Base-by-base conservation (phyloP, 2,113 vertebrate genomes). In the Daboia siamensis region DNA sequence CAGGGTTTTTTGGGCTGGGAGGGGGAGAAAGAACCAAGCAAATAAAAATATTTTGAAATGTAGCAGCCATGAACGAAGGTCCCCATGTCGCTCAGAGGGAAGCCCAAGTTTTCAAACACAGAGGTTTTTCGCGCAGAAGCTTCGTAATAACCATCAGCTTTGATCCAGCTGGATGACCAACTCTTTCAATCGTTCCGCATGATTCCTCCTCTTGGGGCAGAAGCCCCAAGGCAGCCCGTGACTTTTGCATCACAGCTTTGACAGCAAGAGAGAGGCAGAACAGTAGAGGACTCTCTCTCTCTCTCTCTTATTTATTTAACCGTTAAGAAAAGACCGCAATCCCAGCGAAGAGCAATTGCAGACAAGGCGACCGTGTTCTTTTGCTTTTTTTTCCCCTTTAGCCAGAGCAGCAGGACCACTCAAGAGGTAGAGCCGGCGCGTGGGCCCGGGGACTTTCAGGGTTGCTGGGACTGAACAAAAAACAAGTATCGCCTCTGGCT, bases 31-130 rank as follows among this genome's bases (percentile, higher is more conserved):
- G 88, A 93, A 69, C 90, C 56, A 84, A 94, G 93, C 96, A 95
- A 87, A 94, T 94, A 94, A 96, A 93, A 91, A 90, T 93, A 94
- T 87, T 96, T 95, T 88, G 93, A 95, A 92, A 93, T 59, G 90
- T 96, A 94, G 89, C 52, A 20, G 61, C 74, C 69, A 10, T 90
- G 93, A 95, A 94, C 2, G 0, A 21, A 48, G 94, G 51, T 5
- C 54, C 52, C 92, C 55, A 91, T 88, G 92, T 91, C 29, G 55
- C 46, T 57, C 48, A 48, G 10, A 26, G 90, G 54, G 6, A 89
- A 91, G 52, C 93, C 95, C 93, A 95, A 93, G 93, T 96, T 97
- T 95, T 95, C 95, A 92, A 89, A 13, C 57, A 8, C 1, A 2
- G 17, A 20, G n/a, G 17, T 80, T 59, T 89, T 88, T 11, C 17